Evolutionary conservation across 92 coral and sea anemone species (phyloP), one percentile per base, ranked within the genome.

Genomic region (Micromussa lordhowensis): DNA sequence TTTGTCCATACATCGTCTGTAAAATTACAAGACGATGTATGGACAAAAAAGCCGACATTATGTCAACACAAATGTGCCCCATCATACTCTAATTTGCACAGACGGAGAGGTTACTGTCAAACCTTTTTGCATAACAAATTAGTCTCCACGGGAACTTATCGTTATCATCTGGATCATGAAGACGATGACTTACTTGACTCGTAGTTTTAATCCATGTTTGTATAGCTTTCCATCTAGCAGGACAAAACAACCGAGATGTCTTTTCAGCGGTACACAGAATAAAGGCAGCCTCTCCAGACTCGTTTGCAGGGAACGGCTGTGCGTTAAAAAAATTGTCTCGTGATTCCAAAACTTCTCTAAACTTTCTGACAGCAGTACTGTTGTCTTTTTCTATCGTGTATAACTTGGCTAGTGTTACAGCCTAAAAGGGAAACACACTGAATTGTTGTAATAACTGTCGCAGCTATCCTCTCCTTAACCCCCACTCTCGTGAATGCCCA

Each of bases 151-250:
- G 68, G 9, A 61, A 61, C 68, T n/a, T 61, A 0, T 61, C 30
- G 14, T 59, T 61, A 61, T 61, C 26, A 61, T 24, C 29, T 15
- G 24, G 28, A 61, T 24, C 61, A 15, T 55, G 2, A 66, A 78
- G 0, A n/a, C n/a, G n/a, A 48, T 81, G 53, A 14, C 92, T 73
- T 71, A 94, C 95, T 85, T 89, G 69, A 38, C 77, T 82, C 15
- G 94, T 91, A 10, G 94, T 86, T 32, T 92, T 21, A 63, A 84
- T 53, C 98, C 96, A 96, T 21, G 72, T 57, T 69, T 87, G 83
- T 93, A 93, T 92, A 14, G 96, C 96, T 51, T 88, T 77, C 95
- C 94, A 92, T 86, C 99, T 82, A 21, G 90, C 54, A 3, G 99
- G 96, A 71, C 99, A 96, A 82, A 88, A 89, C 85, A 22, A 36